A percentile compares a stretch with the other conserved stretches of the same genome.
phyloP scores from a whole-genome alignment of 2,797 vertebrate species.

The Cheirogaleus major region DNA sequence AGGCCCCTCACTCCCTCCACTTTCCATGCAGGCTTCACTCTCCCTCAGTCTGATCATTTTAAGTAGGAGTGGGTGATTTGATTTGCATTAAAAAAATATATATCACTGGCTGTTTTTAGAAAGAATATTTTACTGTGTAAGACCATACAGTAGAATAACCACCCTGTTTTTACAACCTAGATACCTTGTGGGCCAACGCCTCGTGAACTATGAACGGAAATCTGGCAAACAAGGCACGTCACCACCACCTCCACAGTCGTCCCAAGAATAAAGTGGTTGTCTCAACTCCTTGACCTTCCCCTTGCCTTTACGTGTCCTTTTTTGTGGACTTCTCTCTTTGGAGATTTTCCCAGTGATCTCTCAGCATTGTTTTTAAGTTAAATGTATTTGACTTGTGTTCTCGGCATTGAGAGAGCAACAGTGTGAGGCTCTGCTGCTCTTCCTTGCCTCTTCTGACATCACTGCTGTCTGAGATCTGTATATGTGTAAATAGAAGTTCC shows the following conservation, averaged over 20 bases:
- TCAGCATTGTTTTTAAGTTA: slow-evolving; percentile 83
- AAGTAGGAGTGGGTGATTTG: background rate
- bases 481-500: slow-evolving; percentile 95
- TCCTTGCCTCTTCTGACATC: slow-evolving; percentile 82
- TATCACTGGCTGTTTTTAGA: background rate
- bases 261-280: slow-evolving; percentile 90
- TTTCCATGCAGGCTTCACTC: background rate
- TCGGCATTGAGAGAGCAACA: slow-evolving; percentile 80
- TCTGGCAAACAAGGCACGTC: slow-evolving; percentile 90
- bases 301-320: slow-evolving; percentile 85
- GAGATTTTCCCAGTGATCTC: slow-evolving; percentile 83
- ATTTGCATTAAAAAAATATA: background rate
- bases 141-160: background rate
- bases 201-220: slow-evolving; percentile 98
- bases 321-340: slow-evolving; percentile 83
- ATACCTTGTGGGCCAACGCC: slow-evolving; percentile 98
- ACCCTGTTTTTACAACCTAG: slow-evolving; percentile 84
- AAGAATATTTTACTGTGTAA: background rate
- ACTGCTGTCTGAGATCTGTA: slow-evolving; percentile 93
- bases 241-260: slow-evolving; percentile 89
- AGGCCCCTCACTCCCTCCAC: background rate
- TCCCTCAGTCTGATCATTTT: background rate
- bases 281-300: slow-evolving; percentile 82
- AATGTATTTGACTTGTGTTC: slow-evolving; percentile 84
- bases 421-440: slow-evolving; percentile 72